Conservation (phyloP, 1,140 invertebrate species). For the Calephelis nemesis region DNA sequence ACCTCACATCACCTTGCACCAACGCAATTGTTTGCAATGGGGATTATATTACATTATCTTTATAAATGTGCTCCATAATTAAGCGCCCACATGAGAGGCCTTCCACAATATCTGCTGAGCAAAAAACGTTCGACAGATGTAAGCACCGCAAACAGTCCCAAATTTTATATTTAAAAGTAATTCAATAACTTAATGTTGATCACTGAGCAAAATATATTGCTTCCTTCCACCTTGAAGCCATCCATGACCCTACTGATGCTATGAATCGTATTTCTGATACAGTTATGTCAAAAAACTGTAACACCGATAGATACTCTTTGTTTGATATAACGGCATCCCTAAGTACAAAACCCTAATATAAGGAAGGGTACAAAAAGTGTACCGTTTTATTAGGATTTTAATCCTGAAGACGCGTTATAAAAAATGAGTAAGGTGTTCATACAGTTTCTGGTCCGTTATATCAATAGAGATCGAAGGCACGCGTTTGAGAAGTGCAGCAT, state of each 20-base stretch:
- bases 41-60: slow-evolving; percentile 77
- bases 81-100: slow-evolving; percentile 68
- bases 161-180: slow-evolving; percentile 73
- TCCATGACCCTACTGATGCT: slow-evolving; percentile 39
- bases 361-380: slow-evolving; percentile 57
- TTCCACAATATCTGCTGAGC: slow-evolving; percentile 45
- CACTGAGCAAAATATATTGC: slow-evolving; percentile 69
- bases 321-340: slow-evolving; percentile 63
- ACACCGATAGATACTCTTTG: slow-evolving; percentile 58
- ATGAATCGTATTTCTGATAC: slow-evolving; percentile 60
- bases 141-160: slow-evolving; percentile 59
- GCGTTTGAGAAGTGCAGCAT: slow-evolving; percentile 57
- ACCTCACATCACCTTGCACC: slow-evolving; percentile 58
- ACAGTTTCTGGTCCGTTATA: slow-evolving; percentile 69
- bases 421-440: slow-evolving; percentile 71
- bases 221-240: slow-evolving; percentile 73
- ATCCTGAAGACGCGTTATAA: slow-evolving; percentile 44
- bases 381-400: slow-evolving; percentile 68
- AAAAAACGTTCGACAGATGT: slow-evolving; percentile 71
- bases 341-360: slow-evolving; percentile 59
- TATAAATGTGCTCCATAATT: slow-evolving; percentile 70
- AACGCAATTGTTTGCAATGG: slow-evolving; percentile 61
- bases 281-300: slow-evolving; percentile 75
- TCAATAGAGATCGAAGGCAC: slow-evolving; percentile 76
- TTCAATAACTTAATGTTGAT: slow-evolving; percentile 77